A percentile compares a stretch with the other conserved stretches of the same genome.
phyloP scores from a whole-genome alignment of 2,113 vertebrate genomes.

The Stomatorhinus ivindoensis region DNA sequence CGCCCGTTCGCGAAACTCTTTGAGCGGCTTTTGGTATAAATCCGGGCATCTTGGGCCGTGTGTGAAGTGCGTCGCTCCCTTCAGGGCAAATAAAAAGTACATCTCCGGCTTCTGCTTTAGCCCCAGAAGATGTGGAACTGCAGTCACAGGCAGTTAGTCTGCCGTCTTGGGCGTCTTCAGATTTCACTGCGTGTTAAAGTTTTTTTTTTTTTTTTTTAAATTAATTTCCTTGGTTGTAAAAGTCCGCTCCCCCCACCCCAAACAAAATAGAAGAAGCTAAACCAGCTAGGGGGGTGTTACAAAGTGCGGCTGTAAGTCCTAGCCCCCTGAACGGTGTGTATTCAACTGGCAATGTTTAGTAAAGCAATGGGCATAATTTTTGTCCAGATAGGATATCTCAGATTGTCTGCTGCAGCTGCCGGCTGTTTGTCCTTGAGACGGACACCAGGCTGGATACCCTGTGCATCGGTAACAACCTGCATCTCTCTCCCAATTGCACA shows the following conservation, averaged over 20 bases:
- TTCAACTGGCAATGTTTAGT: constrained; percentile 84
- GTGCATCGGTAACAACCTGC: constrained; percentile 25
- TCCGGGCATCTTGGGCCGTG: background rate
- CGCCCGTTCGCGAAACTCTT: background rate
- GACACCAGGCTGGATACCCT: constrained; percentile 38
- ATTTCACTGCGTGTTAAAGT: background rate
- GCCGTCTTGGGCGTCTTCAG: background rate
- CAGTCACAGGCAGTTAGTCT: background rate
- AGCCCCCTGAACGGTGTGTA: constrained; percentile 64
- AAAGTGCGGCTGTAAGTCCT: constrained; percentile 35
- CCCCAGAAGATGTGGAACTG: constrained; percentile 14
- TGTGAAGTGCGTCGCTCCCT: constrained; percentile 37
- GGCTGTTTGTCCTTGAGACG: constrained; percentile 52
- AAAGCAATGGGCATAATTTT: constrained; percentile 91
- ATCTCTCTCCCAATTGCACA: background rate
- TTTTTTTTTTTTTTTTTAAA: constrained; percentile 42
- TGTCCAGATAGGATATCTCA: constrained; percentile 51
- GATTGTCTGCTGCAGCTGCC: constrained; percentile 42
- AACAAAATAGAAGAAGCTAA: constrained; percentile 42
- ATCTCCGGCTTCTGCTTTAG: constrained; percentile 15
- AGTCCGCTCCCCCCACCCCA: constrained; percentile 57
- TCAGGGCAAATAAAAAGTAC: constrained; percentile 31
- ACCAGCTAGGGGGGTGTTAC: background rate
- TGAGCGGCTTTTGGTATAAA: background rate
- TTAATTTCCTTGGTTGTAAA: constrained; percentile 55